A percentile compares a stretch with the other conserved stretches of the same genome.
These are phyloP conservation scores for Triplophysa rosa DNA, from an alignment of 2,113 vertebrate genomes.

Conservation along the genomic window DNA sequence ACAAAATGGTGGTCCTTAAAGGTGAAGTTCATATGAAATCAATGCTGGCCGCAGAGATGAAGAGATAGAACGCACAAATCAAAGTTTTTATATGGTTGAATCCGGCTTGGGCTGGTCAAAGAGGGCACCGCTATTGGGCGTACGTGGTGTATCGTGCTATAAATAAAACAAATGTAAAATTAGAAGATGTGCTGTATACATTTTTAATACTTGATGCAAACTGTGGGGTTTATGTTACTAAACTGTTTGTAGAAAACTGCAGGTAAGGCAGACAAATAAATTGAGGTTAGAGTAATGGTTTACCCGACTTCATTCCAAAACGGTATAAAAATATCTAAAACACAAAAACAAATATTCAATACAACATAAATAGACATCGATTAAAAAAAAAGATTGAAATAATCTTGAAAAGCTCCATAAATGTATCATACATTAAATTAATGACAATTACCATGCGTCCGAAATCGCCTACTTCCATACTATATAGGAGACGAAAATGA, in stretches of 20 bases:
- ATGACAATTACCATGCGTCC: no score
- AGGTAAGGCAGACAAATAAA: no score
- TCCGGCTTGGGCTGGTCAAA: neutral
- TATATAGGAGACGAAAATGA: no score
- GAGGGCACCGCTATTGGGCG: neutral
- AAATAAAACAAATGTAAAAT: constrained; percentile 26
- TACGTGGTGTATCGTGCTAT: neutral
- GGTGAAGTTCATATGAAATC: constrained; percentile 47
- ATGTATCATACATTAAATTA: no score
- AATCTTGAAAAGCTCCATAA: no score
- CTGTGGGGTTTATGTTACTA: neutral
- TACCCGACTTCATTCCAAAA: no score
- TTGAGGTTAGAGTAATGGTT: no score
- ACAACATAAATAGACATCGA: no score
- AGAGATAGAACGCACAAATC: constrained; percentile 39
- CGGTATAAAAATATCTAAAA: no score
- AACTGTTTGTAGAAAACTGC: neutral
- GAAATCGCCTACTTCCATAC: no score
- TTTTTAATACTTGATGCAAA: neutral
- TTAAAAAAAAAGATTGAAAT: no score
- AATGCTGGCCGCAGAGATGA: constrained; percentile 7
- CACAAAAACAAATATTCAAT: no score
- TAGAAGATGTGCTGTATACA: constrained; percentile 3
- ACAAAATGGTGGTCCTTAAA: constrained; percentile 39
- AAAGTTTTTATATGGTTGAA: constrained; percentile 14